phyloP scores from a whole-genome alignment of 1,140 invertebrate species.

The Bombus confusus region DNA sequence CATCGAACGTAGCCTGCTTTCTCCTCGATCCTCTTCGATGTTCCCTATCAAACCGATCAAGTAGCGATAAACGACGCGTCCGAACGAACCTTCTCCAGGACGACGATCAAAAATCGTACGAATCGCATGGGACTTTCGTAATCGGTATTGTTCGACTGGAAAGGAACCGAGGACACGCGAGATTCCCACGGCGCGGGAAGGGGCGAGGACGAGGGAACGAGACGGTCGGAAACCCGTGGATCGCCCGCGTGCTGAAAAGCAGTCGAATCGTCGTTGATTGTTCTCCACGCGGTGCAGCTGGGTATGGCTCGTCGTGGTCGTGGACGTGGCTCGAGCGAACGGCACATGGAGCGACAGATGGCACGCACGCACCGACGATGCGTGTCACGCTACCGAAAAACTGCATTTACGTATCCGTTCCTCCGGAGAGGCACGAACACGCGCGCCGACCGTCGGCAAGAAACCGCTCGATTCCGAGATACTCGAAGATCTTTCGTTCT shows the following conservation, averaged over 20 bases:
- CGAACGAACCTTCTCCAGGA: not conserved
- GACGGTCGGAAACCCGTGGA: conserved; percentile 20
- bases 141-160: conserved; percentile 54
- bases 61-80: not conserved
- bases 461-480: not conserved
- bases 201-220: not conserved
- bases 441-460: not conserved
- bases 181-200: conserved; percentile 35
- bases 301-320: conserved; percentile 4
- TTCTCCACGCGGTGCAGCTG: not conserved
- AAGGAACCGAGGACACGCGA: conserved; percentile 55
- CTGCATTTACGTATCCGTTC: conserved; percentile 19
- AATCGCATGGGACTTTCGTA: conserved; percentile 45
- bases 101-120: conserved; percentile 37
- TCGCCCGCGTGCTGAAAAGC: not conserved
- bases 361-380: conserved; percentile 68
- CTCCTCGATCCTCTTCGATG: not conserved
- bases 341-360: conserved; percentile 77
- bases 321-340: conserved; percentile 28
- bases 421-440: not conserved
- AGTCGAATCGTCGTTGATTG: conserved; percentile 29
- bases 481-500: not conserved
- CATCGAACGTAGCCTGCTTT: not conserved
- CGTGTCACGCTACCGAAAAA: conserved; percentile 11
- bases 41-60: not conserved